phyloP scores from a whole-genome alignment of 2,888 invertebrate genomes.

The Formica aserva region DNA sequence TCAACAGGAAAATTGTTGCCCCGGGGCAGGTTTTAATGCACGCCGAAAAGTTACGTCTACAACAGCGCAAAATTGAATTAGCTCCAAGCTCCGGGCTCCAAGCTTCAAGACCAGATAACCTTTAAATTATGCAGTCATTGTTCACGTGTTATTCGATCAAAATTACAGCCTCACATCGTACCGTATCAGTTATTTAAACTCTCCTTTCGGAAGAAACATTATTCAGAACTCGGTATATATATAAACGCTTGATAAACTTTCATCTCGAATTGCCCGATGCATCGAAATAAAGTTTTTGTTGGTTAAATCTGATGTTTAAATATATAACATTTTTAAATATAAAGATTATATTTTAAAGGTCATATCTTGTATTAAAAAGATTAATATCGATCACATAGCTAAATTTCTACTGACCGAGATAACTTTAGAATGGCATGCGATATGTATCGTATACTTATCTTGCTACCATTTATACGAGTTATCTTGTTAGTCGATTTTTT shows the following conservation, averaged over 20 bases:
- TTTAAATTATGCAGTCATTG: conserved; percentile 55
- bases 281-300: background rate
- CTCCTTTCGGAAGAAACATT: conserved; percentile 30
- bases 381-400: background rate
- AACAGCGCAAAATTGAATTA: conserved; percentile 55
- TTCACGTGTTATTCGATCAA: conserved; percentile 52
- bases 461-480: background rate
- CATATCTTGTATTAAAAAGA: background rate
- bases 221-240: conserved; percentile 20
- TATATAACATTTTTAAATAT: background rate
- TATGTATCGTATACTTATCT: background rate
- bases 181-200: conserved; percentile 49
- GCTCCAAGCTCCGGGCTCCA: conserved; percentile 43
- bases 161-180: conserved; percentile 48
- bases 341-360: background rate
- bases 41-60: conserved; percentile 55
- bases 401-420: background rate
- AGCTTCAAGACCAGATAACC: conserved; percentile 55
- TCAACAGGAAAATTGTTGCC: conserved; percentile 55
- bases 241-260: conserved; percentile 21
- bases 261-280: background rate
- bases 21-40: conserved; percentile 48
- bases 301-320: background rate
- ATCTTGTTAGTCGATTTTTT: background rate
- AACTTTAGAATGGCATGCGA: background rate